Percentiles rank a stretch among this genome's conserved stretches.
Evolutionary conservation across 2,797 vertebrate genomes (phyloP).

Genomic region (Sciurus vulgaris): DNA sequence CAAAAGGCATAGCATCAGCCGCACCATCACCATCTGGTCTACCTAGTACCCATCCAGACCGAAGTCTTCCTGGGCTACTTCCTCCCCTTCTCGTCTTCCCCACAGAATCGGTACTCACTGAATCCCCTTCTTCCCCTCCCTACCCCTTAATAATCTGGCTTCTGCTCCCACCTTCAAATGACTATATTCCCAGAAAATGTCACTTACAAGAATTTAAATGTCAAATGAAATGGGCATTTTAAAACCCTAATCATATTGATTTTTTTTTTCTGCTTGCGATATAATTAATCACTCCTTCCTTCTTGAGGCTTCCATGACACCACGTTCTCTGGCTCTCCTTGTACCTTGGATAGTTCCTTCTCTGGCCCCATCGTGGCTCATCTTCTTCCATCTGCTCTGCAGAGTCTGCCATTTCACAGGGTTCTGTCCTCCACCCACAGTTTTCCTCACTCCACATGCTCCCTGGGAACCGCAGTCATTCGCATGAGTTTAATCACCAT

Average conservation of each 20-base stretch:
- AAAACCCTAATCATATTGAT: constrained; percentile 56
- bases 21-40: background rate
- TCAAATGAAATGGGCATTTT: constrained; percentile 69
- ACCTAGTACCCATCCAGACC: background rate
- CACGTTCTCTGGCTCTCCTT: constrained; percentile 62
- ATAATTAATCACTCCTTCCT: constrained; percentile 55
- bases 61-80: background rate
- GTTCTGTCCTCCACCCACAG: constrained; percentile 77
- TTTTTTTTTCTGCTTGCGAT: constrained; percentile 35
- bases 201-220: constrained; percentile 71
- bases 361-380: background rate
- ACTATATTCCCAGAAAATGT: constrained; percentile 73
- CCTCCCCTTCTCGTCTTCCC: background rate
- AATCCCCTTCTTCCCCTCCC: background rate
- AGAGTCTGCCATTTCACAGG: constrained; percentile 67
- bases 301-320: background rate
- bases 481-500: constrained; percentile 62
- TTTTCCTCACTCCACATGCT: constrained; percentile 77
- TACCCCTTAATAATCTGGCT: constrained; percentile 54
- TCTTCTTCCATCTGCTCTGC: constrained; percentile 77
- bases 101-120: background rate
- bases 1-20: background rate
- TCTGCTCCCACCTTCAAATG: constrained; percentile 8
- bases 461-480: constrained; percentile 51
- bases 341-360: constrained; percentile 57